Base-by-base conservation (phyloP, 2,888 invertebrate species). In the Caenorhabditis imperialis region DNA sequence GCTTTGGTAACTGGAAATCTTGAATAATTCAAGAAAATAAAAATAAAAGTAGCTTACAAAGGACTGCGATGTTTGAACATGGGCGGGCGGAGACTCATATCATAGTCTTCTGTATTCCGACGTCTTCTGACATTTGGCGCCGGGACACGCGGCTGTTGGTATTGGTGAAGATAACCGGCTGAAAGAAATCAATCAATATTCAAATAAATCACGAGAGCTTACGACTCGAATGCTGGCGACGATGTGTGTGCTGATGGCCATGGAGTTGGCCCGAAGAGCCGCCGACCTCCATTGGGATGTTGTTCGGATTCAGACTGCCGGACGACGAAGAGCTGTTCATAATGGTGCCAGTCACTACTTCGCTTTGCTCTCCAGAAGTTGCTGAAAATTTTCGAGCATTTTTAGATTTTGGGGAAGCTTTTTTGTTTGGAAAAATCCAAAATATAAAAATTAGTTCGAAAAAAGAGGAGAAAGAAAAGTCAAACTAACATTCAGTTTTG, bases 401-500 rank as follows among this genome's bases (percentile, higher is more conserved):
- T 10, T 30, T 6, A 30, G 10, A 30, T 10, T 30, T 30, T 30
- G 30, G 30, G 30, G 10, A 30, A n/a, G n/a, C n/a, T n/a, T n/a
- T n/a, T n/a, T n/a, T n/a, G n/a, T n/a, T n/a, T n/a, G n/a, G n/a
- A n/a, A n/a, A n/a, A n/a, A n/a, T n/a, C n/a, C n/a, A n/a, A n/a
- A n/a, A n/a, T n/a, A n/a, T n/a, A n/a, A n/a, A n/a, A n/a, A n/a
- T n/a, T n/a, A n/a, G n/a, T n/a, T n/a, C n/a, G n/a, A n/a, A n/a
- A n/a, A n/a, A n/a, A n/a, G n/a, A n/a, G n/a, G n/a, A n/a, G n/a
- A 30, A 30, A 8, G 27, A 18, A 3, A 18, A 2, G 6, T 33
- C 14, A 35, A 18, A 55, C 71, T 57, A n/a, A 71, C 71, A 48
- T 25, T 74, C 67, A n/a, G 74, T 67, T 51, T 61, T 67, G 35